Base-by-base conservation (phyloP, 1,140 invertebrate species). In the Uloborus diversus region DNA sequence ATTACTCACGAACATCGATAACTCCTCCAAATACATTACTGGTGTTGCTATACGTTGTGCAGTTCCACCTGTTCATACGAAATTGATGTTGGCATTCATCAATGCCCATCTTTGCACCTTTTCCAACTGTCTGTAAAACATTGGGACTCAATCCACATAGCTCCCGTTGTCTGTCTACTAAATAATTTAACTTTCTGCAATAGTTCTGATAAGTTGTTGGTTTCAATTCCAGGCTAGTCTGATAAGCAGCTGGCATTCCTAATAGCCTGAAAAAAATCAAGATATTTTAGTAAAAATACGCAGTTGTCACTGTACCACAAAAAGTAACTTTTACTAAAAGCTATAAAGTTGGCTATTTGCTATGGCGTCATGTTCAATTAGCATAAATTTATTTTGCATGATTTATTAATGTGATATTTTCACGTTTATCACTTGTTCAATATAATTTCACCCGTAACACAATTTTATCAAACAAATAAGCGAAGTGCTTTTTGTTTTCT, bases 21-120 rank as follows among this genome's bases (percentile, higher is more conserved):
- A 88, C 92, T 80, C 92, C 91, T 28, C 94, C 94, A 84, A 94
- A 94, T 70, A 94, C 91, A n/a, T 76, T 75, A 14, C 91, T 90
- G 81, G 91, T 89, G 28, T 91, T 85, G 53, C 84, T 84, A 64
- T 90, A 90, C 82, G 93, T 88, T 82, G 93, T 91, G 85, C 95
- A 97, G 86, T 97, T 97, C 95, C 95, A 97, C 85, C 95, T 89
- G 83, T 92, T 93, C 84, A 92, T 92, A 70, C 91, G 88, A 85
- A 97, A 96, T 86, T 96, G 95, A 85, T 93, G 90, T 86, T 95
- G 94, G 86, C 95, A 97, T 87, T 97, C 95, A 84, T 94, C 94
- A 81, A 96, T 92, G 0, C 93, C 94, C 82, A 94, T 89, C 85
- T 91, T 90, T 13, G 94, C 94, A 57, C 94, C 94, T 13, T 89